phyloP scores from a whole-genome alignment of 2,113 vertebrate genomes.

The Enhydra lutris region DNA sequence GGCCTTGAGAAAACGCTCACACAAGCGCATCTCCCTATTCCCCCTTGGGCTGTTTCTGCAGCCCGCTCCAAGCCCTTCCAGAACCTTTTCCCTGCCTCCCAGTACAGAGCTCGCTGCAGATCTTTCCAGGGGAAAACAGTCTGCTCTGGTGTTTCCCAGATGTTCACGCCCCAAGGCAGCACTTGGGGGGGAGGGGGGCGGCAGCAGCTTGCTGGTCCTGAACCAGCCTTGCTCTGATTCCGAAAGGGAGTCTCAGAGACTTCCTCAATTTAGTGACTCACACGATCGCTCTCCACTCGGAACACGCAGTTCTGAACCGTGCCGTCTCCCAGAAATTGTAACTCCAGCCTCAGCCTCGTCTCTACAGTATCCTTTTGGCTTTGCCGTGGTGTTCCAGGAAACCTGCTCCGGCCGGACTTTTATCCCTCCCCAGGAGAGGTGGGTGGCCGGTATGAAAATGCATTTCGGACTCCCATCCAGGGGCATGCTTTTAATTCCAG shows the following conservation, averaged over 20 bases:
- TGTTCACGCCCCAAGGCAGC: not conserved
- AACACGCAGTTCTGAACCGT: constrained; percentile 32
- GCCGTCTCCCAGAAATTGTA: not conserved
- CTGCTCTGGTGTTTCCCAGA: not conserved
- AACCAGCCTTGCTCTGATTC: not conserved
- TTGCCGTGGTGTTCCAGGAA: constrained; percentile 46
- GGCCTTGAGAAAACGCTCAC: not conserved
- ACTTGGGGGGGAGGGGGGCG: not conserved
- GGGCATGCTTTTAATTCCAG: not conserved
- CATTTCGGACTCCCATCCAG: not conserved
- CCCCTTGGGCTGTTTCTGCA: not conserved
- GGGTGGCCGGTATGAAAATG: not conserved
- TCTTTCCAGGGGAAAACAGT: not conserved
- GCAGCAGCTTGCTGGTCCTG: not conserved
- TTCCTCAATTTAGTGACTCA: constrained; percentile 35
- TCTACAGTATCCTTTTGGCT: not conserved
- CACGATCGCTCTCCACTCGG: not conserved
- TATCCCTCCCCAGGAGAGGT: not conserved
- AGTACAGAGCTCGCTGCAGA: not conserved
- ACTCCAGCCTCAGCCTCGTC: not conserved
- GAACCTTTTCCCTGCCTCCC: not conserved
- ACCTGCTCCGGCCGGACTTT: not conserved
- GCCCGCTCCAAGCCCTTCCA: not conserved
- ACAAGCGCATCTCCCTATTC: fast-evolving
- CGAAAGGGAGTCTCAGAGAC: not conserved